Evolutionary conservation across 2,888 invertebrate species (phyloP).

Genomic region (Chymomyza procnemis): DNA sequence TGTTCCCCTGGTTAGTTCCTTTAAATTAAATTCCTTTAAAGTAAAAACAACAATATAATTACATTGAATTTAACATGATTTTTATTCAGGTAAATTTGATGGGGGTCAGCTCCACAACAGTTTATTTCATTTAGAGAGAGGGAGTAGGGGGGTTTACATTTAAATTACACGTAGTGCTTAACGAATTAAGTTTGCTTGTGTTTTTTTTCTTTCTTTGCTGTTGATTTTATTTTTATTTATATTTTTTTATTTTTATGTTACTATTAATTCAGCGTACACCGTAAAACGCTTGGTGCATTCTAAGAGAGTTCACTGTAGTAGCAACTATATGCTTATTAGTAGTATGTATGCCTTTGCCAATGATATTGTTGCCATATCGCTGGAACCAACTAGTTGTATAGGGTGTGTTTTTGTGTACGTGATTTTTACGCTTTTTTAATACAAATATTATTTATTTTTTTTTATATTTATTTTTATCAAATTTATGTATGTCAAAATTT

Average conservation of each 20-base stretch:
- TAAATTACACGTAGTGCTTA: slow-evolving; percentile 63
- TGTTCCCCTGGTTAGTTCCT: too few species aligned
- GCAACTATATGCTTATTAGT: slow-evolving; percentile 25
- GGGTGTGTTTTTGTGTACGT: background rate
- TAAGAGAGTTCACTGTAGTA: slow-evolving; percentile 3
- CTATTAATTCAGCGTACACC: background rate
- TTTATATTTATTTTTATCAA: background rate
- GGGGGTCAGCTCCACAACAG: slow-evolving; percentile 25
- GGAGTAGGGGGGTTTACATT: slow-evolving; percentile 43
- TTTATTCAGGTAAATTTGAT: slow-evolving; percentile 63
- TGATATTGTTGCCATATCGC: slow-evolving; percentile 44
- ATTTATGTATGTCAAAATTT: background rate
- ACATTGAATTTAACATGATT: slow-evolving; percentile 66
- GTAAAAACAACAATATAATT: slow-evolving; percentile 28
- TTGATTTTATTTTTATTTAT: background rate
- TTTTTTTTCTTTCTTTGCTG: background rate
- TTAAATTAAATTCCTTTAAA: too few species aligned
- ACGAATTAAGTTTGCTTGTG: slow-evolving; percentile 45
- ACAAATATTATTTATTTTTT: slow-evolving; percentile 6
- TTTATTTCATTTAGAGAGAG: slow-evolving; percentile 2
- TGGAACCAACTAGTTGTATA: background rate
- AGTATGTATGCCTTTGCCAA: slow-evolving; percentile 62
- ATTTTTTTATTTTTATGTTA: too few species aligned
- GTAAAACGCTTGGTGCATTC: background rate
- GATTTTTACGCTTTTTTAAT: slow-evolving; percentile 4